phyloP scores from a whole-genome alignment of 2,888 invertebrate genomes.

The Cataglyphis rosenhaueri region DNA sequence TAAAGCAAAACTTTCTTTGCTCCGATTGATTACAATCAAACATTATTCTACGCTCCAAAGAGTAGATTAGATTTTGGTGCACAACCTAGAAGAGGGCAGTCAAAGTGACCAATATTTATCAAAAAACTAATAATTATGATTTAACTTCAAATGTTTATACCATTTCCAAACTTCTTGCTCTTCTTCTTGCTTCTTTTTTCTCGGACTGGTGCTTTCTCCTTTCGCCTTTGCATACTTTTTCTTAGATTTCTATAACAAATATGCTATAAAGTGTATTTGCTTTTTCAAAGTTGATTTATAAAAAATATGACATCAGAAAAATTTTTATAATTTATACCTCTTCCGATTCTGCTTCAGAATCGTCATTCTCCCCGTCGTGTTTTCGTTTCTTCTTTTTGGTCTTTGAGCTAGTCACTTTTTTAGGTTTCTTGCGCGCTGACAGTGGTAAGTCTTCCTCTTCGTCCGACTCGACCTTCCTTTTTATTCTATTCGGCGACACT shows the following conservation, averaged over 20 bases:
- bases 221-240: conserved; percentile 83
- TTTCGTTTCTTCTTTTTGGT: conserved; percentile 88
- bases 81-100: background rate
- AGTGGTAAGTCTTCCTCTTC: conserved; percentile 90
- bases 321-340: conserved; percentile 72
- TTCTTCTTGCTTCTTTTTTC: conserved; percentile 93
- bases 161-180: conserved; percentile 96
- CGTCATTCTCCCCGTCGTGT: conserved; percentile 76
- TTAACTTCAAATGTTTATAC: conserved; percentile 86
- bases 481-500: conserved; percentile 75
- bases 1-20: no score
- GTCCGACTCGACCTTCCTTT: conserved; percentile 86
- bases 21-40: no score
- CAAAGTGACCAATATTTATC: background rate
- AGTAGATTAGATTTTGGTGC: no score
- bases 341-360: conserved; percentile 78
- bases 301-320: background rate
- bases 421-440: conserved; percentile 89
- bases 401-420: conserved; percentile 87
- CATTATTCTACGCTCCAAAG: no score
- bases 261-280: background rate
- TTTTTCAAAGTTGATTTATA: background rate
- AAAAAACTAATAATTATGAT: background rate
- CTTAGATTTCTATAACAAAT: conserved; percentile 77
- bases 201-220: conserved; percentile 84